Evolutionary conservation across 2,888 invertebrate genomes (phyloP), one percentile per base, ranked within the genome.

Genomic region (Galeruca laticollis): DNA sequence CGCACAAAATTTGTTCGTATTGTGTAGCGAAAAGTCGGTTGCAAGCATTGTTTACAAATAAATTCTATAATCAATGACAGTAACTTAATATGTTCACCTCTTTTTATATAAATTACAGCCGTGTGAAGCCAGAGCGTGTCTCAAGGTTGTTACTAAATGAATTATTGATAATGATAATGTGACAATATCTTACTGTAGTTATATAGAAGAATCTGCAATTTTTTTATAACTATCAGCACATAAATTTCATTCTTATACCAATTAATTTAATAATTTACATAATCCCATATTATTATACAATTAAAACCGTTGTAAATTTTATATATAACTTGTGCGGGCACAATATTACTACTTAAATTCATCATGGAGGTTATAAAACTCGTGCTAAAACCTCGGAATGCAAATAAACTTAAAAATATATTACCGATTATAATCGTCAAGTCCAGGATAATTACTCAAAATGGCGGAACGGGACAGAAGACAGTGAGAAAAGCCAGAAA

Each of bases 401-500:
- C 56, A 57, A 35, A 57, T 56, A 15, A 26, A 33, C 1, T 43
- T 11, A 57, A 57, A 57, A 57, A 57, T 35, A 35, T 15, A 60
- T 57, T 18, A 26, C 6, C 43, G 20, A 40, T 21, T 43, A 60
- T 43, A 26, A 60, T 37, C 40, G 37, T 21, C 43, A 43, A 60
- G 60, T 43, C 60, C 15, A 52, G 35, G 15, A 59, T 59, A 65
- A 65, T 65, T 65, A 65, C 57, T 65, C 57, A 65, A 65, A 65
- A 54, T 43, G 59, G 57, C 57, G 26, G 20, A 33, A 31, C 47
- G 65, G 49, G 65, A 65, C 59, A 59, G 57, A 47, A 33, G 65
- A 57, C 26, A 65, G 72, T 67, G 69, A 73, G 73, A 67, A 60
- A 52, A 60, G 15, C 47, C 33, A 61, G 52, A 61, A 60, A 61